phyloP scores from a whole-genome alignment of 2,888 invertebrate species.

The Nesidiocoris tenuis region DNA sequence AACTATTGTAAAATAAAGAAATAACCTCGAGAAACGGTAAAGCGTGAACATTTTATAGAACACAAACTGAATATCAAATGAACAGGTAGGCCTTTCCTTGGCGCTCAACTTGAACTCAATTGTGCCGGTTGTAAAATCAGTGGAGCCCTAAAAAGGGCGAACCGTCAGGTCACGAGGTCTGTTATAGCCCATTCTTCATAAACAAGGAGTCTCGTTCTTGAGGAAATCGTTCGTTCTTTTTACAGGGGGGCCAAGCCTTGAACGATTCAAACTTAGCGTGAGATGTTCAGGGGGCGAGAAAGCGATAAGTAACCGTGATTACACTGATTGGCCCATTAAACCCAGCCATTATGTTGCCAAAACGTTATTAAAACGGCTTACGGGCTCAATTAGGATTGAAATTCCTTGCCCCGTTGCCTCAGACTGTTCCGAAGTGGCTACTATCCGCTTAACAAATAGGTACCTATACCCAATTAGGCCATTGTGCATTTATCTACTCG shows the following conservation, averaged over 20 bases:
- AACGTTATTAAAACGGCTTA: slow-evolving; percentile 32
- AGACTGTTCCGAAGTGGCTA: background rate
- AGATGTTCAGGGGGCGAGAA: slow-evolving; percentile 1
- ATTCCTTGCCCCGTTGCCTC: background rate
- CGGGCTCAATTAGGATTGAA: slow-evolving; percentile 27
- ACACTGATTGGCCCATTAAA: slow-evolving; percentile 28
- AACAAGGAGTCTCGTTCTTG: too few species aligned
- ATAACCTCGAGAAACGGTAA: background rate
- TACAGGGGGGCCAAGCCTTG: background rate
- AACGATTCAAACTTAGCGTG: slow-evolving; percentile 25
- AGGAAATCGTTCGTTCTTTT: background rate
- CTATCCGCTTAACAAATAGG: background rate
- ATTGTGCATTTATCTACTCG: too few species aligned
- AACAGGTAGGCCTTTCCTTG: background rate
- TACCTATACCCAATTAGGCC: too few species aligned
- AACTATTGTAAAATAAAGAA: background rate
- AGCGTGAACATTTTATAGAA: background rate
- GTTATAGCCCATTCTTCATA: background rate
- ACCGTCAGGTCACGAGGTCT: background rate
- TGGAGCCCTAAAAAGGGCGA: background rate
- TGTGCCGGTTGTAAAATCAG: background rate
- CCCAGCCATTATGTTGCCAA: slow-evolving; percentile 17
- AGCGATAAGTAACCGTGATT: slow-evolving; percentile 26
- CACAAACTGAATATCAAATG: background rate
- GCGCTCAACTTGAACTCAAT: background rate